phyloP scores from a whole-genome alignment of 2,888 invertebrate genomes.

The Erpobdella octoculata region DNA sequence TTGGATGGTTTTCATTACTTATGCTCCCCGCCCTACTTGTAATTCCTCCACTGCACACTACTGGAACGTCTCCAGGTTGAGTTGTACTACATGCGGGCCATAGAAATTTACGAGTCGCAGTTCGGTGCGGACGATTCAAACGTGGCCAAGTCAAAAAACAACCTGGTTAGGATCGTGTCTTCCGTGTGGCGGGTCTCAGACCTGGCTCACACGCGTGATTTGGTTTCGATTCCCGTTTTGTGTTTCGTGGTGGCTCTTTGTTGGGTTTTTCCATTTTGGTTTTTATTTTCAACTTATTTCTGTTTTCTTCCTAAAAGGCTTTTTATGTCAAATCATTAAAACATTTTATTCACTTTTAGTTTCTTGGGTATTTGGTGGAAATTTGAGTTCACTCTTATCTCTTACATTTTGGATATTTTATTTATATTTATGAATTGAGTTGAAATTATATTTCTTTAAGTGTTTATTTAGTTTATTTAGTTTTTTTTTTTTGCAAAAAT shows the following conservation, averaged over 20 bases:
- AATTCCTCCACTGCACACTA: neutral
- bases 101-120: slow-evolving; percentile 93
- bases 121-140: slow-evolving; percentile 82
- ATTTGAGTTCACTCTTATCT: neutral
- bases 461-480: neutral
- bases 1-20: neutral
- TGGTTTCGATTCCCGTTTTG: neutral
- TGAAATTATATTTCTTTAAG: neutral
- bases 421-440: neutral
- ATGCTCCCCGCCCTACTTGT: neutral
- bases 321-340: neutral
- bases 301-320: neutral
- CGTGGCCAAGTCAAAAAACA: slow-evolving; percentile 97
- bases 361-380: no score
- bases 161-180: slow-evolving; percentile 60
- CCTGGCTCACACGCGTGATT: no score
- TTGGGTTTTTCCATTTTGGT: neutral
- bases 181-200: no score
- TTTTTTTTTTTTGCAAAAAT: neutral
- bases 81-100: slow-evolving; percentile 84
- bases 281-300: neutral
- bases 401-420: neutral
- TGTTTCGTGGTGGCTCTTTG: neutral
- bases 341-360: no score
- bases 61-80: slow-evolving; percentile 46